Conservation (phyloP, 2,888 invertebrate species). For the Lepas anatifera region DNA sequence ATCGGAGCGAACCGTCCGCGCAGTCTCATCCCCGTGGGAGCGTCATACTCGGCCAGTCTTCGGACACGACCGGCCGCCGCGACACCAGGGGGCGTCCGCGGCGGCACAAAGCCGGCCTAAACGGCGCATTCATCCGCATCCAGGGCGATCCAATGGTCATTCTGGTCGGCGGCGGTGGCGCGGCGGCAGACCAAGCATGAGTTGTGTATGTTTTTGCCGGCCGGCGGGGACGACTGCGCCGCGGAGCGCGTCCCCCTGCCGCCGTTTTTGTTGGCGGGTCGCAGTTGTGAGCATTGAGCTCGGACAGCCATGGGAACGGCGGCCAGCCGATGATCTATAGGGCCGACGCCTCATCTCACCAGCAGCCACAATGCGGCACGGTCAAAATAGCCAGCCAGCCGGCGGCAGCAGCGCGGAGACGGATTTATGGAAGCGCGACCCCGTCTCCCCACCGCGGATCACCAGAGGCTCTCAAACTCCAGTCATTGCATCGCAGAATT, state of each 20-base stretch:
- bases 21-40: no score
- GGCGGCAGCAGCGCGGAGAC: no score
- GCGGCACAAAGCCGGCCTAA: background rate
- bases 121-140: background rate
- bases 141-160: background rate
- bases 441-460: no score
- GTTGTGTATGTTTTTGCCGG: constrained; percentile 12
- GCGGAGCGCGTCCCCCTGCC: no score
- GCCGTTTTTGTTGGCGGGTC: background rate
- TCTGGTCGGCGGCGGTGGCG: background rate
- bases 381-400: background rate
- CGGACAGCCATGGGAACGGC: background rate
- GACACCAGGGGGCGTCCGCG: background rate
- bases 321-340: background rate
- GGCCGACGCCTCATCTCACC: background rate
- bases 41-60: no score
- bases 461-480: no score
- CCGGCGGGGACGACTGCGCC: no score
- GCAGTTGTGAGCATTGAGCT: background rate
- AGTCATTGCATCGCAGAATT: no score
- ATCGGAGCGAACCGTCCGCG: no score
- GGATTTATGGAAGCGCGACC: background rate
- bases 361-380: background rate
- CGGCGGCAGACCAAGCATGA: constrained; percentile 6
- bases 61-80: background rate